Percentiles rank a stretch among this genome's conserved stretches.
These are phyloP conservation scores for Danionella dracula DNA, from an alignment of 2,797 vertebrate genomes.

Conservation along the genomic window DNA sequence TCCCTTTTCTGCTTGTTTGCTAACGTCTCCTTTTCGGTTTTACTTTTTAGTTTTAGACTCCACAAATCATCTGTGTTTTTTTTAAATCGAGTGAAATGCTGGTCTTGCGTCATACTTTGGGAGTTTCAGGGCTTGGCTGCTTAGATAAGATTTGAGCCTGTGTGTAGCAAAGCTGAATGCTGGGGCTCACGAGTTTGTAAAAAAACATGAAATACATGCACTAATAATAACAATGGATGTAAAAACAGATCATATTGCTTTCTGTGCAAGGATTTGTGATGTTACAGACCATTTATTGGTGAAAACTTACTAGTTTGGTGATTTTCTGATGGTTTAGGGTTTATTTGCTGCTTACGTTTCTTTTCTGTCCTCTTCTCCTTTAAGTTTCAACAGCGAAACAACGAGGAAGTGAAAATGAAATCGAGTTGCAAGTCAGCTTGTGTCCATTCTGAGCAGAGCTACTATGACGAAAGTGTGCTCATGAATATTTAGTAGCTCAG, in stretches of 20 bases:
- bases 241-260: too few species aligned
- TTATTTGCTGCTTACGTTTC: slow-evolving; percentile 18
- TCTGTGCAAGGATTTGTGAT: too few species aligned
- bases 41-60: too few species aligned
- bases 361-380: slow-evolving; percentile 16
- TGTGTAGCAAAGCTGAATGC: not conserved
- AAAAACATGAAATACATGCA: too few species aligned
- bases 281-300: too few species aligned
- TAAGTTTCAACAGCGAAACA: slow-evolving; percentile 28
- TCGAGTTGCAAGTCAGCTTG: slow-evolving; percentile 58
- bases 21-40: too few species aligned
- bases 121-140: slow-evolving; percentile 1
- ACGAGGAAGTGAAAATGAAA: slow-evolving; percentile 91
- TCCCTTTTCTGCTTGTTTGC: too few species aligned
- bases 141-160: slow-evolving; percentile 9
- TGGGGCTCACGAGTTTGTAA: too few species aligned
- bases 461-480: not conserved
- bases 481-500: not conserved
- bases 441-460: slow-evolving; percentile 61
- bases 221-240: too few species aligned
- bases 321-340: too few species aligned
- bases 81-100: not conserved
- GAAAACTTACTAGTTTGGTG: too few species aligned
- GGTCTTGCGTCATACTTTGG: not conserved
- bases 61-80: too few species aligned